phyloP scores from a whole-genome alignment of 2,888 invertebrate genomes.

The Trissonchulus sp. region DNA sequence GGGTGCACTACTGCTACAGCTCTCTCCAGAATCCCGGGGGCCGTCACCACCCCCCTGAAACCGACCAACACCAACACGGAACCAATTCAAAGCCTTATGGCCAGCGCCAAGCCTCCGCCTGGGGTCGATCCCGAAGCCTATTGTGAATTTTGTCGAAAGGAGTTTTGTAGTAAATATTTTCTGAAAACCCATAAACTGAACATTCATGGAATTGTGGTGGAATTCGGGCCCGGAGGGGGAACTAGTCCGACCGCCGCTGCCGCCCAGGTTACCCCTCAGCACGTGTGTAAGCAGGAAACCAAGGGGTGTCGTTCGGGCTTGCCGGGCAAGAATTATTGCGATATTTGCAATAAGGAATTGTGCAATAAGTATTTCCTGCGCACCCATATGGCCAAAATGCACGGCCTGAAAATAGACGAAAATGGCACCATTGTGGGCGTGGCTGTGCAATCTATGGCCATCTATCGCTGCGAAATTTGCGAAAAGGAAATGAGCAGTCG shows the following conservation, averaged over 20 bases:
- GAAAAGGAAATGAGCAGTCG: conserved; percentile 97
- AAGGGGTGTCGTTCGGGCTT: conserved; percentile 34
- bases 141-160: conserved; percentile 56
- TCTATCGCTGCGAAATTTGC: conserved; percentile 81
- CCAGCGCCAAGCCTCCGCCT: neutral
- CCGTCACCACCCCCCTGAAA: neutral
- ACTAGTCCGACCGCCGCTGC: conserved; percentile 31
- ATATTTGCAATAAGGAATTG: conserved; percentile 58
- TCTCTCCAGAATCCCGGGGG: neutral
- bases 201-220: conserved; percentile 54
- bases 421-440: conserved; percentile 48
- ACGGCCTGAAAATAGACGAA: conserved; percentile 56
- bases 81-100: neutral
- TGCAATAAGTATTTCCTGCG: conserved; percentile 99
- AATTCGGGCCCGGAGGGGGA: conserved; percentile 36
- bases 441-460: neutral
- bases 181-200: conserved; percentile 55
- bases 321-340: conserved; percentile 50
- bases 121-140: conserved; percentile 51
- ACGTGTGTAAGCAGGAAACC: neutral
- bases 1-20: neutral
- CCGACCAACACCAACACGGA: too few species aligned
- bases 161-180: conserved; percentile 57
- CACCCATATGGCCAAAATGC: conserved; percentile 98
- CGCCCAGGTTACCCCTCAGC: neutral